Base-by-base conservation (phyloP, 2,888 invertebrate genomes). In the Podotricha telesiphe region DNA sequence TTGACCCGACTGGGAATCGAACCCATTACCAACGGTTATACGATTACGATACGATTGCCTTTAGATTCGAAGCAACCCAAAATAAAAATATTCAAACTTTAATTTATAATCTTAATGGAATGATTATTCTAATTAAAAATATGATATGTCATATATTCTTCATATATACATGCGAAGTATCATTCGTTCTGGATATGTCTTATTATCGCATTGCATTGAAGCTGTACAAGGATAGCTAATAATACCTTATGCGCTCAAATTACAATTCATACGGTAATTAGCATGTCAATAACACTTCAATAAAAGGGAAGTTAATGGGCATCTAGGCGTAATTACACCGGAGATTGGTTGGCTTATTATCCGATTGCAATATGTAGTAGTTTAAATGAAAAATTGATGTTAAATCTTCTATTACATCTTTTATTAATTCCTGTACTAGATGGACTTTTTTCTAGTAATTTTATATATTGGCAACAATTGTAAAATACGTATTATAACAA, bases 171-270 rank as follows among this genome's bases (percentile, higher is more conserved):
- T 40, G 48, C 59, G 59, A 45, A 53, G 65, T 47, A 53, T 65
- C 59, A 59, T 61, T 67, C 51, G 22, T 53, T 64, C 63, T 67
- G 67, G 64, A 70, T 70, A 67, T 61, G 47, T 67, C 67, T 37
- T 67, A 70, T 70, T 67, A 70, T 65, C 55, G 67, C 22, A 67
- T 66, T n/a, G 42, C 42, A 59, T 22, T 45, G 73, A 73, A 70
- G 73, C 73, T 68, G 37, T 58, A 72, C 72, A 73, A 72, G 66
- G 67, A 47, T 67, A 59, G 67, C 64, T 67, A 61, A 67, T 67
- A 61, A 67, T 59, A 53, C 64, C 48, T 59, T 45, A 59, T 45
- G 59, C 15, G 64, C 65, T 70, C 70, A 59, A 70, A 70, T 70
- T 70, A 70, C 67, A 53, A 40, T 63, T 64, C 67, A 67, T 67